phyloP scores from a whole-genome alignment of 2,888 invertebrate genomes.

The Thera britannica region DNA sequence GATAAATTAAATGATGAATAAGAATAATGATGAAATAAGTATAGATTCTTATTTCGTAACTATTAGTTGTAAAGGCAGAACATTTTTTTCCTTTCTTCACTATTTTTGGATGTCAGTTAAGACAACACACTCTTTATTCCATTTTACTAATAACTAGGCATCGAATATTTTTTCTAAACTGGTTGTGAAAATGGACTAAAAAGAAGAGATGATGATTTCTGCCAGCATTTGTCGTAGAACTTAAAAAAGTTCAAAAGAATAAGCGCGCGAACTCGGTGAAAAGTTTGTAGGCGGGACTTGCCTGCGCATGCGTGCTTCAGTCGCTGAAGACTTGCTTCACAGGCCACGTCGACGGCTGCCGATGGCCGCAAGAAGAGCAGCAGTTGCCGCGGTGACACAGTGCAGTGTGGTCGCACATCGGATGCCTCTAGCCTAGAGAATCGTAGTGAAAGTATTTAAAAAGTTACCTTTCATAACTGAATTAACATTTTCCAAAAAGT shows the following conservation, averaged over 20 bases:
- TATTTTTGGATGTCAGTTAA: too few relatives aligned
- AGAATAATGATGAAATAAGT: too few relatives aligned
- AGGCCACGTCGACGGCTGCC: constrained; percentile 61
- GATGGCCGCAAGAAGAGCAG: constrained; percentile 54
- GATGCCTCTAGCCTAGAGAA: constrained; percentile 58
- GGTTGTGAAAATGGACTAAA: too few relatives aligned
- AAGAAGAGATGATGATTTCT: background rate
- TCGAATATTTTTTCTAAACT: too few relatives aligned
- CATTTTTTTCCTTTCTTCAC: too few relatives aligned
- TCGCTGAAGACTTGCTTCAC: constrained; percentile 73
- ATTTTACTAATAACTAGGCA: too few relatives aligned
- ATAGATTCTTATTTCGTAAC: too few relatives aligned
- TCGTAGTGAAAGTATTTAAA: constrained; percentile 52
- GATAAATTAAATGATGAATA: too few relatives aligned
- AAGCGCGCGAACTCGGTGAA: constrained; percentile 47
- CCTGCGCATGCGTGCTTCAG: constrained; percentile 63
- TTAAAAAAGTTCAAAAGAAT: constrained; percentile 48
- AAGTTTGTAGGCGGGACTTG: constrained; percentile 73
- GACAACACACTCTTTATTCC: too few relatives aligned
- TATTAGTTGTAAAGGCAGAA: too few relatives aligned
- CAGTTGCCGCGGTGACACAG: constrained; percentile 74
- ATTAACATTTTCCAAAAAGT: constrained; percentile 39
- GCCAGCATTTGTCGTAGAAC: background rate
- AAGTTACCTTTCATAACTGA: constrained; percentile 23
- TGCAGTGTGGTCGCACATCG: constrained; percentile 69